Evolutionary conservation across 1,140 invertebrate genomes (phyloP), one percentile per base, ranked within the genome.

Genomic region (Bactericera cockerelli): DNA sequence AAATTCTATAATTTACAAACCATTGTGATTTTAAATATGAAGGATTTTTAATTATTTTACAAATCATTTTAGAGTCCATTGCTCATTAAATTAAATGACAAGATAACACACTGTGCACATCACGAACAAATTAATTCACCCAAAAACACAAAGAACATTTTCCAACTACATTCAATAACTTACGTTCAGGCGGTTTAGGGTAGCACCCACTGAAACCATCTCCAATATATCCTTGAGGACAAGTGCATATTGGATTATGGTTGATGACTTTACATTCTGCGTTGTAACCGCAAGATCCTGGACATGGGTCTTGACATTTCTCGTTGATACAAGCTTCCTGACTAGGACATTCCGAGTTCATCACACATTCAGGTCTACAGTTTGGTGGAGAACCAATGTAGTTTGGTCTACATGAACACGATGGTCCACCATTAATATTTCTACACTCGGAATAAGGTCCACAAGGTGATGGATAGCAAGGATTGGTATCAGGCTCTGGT

Each of bases 291-390:
- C 83, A 86, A 19, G 80, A 78, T 11, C 82, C 82, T n/a, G 75
- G 76, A 67, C 83, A 85, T 59, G 82, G 82, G 67, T 83, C 79
- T 61, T 71, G 69, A 68, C 83, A 85, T 70, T 78, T 82, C 36
- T 79, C 75, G 58, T 76, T 72, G 54, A 80, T 77, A 66, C 81
- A 81, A 33, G 79, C 81, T 49, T 67, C 68, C 61, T 77, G 73
- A 67, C 77, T 80, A 1, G 75, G 60, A 65, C 81, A 82, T 64
- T 81, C 79, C 1, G 78, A 69, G 65, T 81, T 81, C 53, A 79
- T 79, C 28, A 71, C 76, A 69, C 77, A 83, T 70, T 83, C 81
- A 10, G 81, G 80, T 63, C 79, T 72, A 65, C 81, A 83, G 63
- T 79, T 78, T 24, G 81, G 81, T 33, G 83, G 82, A 63, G 77